These are phyloP conservation scores for Nycticebus coucang DNA, from an alignment of 2,113 vertebrate species.

Conservation along the genomic window DNA sequence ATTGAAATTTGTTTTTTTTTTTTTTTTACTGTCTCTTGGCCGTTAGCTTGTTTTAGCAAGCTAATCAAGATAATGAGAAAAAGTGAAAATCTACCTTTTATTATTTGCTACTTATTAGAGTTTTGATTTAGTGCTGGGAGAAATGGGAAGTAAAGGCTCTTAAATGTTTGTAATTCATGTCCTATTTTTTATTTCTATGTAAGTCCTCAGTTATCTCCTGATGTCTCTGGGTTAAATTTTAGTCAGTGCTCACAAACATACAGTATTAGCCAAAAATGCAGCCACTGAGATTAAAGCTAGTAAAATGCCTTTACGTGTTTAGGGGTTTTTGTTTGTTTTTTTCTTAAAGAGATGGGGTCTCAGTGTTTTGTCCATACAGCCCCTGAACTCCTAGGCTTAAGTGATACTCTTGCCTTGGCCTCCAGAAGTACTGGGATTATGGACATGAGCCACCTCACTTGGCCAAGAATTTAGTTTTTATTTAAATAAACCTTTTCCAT, in stretches of 20 bases:
- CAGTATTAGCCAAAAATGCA: neutral
- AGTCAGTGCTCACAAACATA: conserved; percentile 5
- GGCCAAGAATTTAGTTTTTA: neutral
- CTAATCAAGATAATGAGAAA: neutral
- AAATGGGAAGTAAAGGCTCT: conserved; percentile 6
- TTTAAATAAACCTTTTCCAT: neutral
- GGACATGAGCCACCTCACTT: no score
- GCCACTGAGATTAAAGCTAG: conserved; percentile 1
- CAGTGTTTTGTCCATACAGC: neutral
- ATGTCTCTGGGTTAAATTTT: neutral
- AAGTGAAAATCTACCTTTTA: neutral
- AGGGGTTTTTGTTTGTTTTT: neutral
- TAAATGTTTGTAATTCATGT: conserved; percentile 34
- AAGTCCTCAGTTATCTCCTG: neutral
- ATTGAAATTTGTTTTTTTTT: neutral
- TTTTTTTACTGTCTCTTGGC: neutral
- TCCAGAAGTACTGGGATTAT: neutral
- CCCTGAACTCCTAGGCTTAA: neutral
- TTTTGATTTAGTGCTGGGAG: conserved; percentile 34
- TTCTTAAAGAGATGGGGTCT: neutral
- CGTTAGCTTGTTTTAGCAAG: conserved; percentile 10
- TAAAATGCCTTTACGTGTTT: neutral
- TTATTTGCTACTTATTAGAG: neutral
- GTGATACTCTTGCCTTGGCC: neutral
- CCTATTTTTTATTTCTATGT: conserved; percentile 34